phyloP scores from a whole-genome alignment of 2,797 vertebrate genomes.

The Tarsius wallacei region DNA sequence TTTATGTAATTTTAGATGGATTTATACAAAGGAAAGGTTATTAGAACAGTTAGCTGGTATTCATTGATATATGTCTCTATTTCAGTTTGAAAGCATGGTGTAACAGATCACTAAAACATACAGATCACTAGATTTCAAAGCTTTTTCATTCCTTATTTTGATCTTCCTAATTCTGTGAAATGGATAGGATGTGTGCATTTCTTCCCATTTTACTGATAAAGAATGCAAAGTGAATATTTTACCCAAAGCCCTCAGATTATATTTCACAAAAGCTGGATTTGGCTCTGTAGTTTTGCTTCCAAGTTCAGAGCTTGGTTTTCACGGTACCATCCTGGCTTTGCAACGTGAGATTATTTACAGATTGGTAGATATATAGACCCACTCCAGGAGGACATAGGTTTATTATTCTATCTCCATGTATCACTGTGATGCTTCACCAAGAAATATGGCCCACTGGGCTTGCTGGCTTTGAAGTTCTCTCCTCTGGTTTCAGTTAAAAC shows the following conservation, averaged over 20 bases:
- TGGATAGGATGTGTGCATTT: neutral
- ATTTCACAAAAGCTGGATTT: neutral
- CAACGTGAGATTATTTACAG: neutral
- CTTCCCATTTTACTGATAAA: neutral
- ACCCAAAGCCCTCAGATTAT: neutral
- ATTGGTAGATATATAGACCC: neutral
- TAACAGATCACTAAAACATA: neutral
- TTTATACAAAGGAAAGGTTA: neutral
- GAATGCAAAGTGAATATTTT: neutral
- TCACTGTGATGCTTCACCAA: neutral
- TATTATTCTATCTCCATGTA: neutral
- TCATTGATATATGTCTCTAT: neutral
- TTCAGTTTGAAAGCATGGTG: conserved; percentile 15
- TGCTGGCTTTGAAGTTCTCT: neutral
- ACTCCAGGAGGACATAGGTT: neutral
- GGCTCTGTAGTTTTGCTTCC: neutral
- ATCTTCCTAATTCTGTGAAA: neutral
- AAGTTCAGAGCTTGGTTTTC: neutral
- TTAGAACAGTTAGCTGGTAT: neutral
- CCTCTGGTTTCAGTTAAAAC: conserved; percentile 26
- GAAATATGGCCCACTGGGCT: neutral
- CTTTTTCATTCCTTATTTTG: neutral
- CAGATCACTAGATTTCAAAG: neutral
- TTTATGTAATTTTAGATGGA: conserved; percentile 6
- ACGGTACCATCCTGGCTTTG: neutral